These are phyloP conservation scores for Watsonalla binaria DNA, from an alignment of 2,888 invertebrate genomes.

Conservation along the genomic window DNA sequence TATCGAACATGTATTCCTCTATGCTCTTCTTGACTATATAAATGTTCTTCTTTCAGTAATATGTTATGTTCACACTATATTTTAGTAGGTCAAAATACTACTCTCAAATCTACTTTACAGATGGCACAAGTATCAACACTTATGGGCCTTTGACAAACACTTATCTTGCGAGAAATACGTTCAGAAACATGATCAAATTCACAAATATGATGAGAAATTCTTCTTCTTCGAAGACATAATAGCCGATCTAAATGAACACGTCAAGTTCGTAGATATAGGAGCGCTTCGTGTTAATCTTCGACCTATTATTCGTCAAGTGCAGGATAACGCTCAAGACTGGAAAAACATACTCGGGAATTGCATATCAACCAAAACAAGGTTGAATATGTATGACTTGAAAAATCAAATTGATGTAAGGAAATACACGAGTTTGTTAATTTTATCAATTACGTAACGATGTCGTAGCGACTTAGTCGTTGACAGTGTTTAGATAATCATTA, in stretches of 20 bases:
- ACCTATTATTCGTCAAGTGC: conserved; percentile 81
- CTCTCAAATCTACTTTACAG: conserved; percentile 38
- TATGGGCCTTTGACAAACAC: conserved; percentile 88
- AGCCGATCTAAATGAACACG: conserved; percentile 79
- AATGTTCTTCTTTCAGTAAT: neutral
- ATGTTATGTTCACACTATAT: neutral
- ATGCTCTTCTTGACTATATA: neutral
- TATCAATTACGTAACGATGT: no score
- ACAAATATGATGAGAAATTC: conserved; percentile 89
- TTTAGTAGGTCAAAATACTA: neutral
- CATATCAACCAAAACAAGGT: conserved; percentile 82
- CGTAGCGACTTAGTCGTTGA: no score
- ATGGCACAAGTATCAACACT: conserved; percentile 85
- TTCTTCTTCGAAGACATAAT: conserved; percentile 89
- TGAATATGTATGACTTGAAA: conserved; percentile 83
- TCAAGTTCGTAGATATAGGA: conserved; percentile 81
- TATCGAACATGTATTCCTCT: neutral
- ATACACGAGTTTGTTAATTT: no score
- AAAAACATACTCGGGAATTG: conserved; percentile 84
- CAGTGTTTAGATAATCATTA: no score
- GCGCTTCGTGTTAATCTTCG: conserved; percentile 85
- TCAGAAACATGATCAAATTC: conserved; percentile 71
- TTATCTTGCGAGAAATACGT: conserved; percentile 88
- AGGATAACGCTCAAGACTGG: conserved; percentile 89
- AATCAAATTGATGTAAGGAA: conserved; percentile 82